Evolutionary conservation across 2,888 invertebrate species (phyloP).

Genomic region (Eustalomyia histrio): DNA sequence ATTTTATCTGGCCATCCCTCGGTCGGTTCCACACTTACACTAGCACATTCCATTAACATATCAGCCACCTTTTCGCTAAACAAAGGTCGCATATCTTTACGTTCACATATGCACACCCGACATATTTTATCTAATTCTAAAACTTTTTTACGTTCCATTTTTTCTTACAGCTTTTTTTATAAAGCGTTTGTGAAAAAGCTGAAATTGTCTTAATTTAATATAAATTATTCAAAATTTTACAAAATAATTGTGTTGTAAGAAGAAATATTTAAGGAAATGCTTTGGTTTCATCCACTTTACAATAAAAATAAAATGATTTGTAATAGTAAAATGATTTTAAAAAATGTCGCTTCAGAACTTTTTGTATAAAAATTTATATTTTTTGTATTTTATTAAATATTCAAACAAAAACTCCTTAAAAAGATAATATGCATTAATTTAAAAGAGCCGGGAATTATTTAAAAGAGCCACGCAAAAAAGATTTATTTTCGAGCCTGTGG

Average conservation of each 20-base stretch:
- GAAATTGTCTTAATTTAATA: background rate
- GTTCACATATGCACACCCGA: conserved; percentile 83
- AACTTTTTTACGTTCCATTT: conserved; percentile 78
- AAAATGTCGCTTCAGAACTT: too few species aligned
- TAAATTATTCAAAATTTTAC: background rate
- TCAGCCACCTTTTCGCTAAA: conserved; percentile 84
- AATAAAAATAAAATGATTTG: too few species aligned
- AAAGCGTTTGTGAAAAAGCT: background rate
- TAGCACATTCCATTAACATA: conserved; percentile 84
- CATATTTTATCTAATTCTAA: conserved; percentile 83
- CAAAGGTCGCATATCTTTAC: conserved; percentile 84
- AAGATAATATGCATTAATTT: too few species aligned
- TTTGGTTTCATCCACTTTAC: background rate
- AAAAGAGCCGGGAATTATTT: too few species aligned
- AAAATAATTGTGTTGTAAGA: background rate
- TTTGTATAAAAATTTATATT: too few species aligned
- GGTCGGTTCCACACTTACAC: conserved; percentile 82
- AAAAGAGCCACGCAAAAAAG: too few species aligned
- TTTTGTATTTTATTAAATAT: too few species aligned
- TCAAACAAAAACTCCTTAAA: too few species aligned
- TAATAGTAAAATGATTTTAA: too few species aligned
- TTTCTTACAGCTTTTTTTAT: conserved; percentile 29
- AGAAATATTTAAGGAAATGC: conserved; percentile 14
- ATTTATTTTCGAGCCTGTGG: too few species aligned
- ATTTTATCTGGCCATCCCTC: conserved; percentile 83